Evolutionary conservation across 1,140 invertebrate genomes (phyloP), one percentile per base, ranked within the genome.

Genomic region (Trachymyrmex septentrionalis): DNA sequence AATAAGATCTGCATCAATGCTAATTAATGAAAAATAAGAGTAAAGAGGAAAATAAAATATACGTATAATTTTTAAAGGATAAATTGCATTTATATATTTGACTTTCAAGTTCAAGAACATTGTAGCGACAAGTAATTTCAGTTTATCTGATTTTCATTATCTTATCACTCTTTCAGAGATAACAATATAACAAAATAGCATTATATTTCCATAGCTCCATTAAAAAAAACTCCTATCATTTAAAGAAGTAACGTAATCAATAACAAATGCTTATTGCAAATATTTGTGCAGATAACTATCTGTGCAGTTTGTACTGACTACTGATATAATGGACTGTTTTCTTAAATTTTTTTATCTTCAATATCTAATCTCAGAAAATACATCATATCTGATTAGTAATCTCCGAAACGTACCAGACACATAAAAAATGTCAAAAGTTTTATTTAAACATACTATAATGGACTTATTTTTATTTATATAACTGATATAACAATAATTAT

Each of bases 21-120:
- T 72, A 72, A 12, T 73, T 57, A 75, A 57, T 57, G 12, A 57
- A 59, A 59, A 34, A 44, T 30, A 57, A 38, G 27, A 72, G 14
- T 71, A 10, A 44, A 24, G 10, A 44, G 14, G 14, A 59, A 38
- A 16, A 61, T 61, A 57, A 57, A 34, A n/a, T 34, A 57, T 73
- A 57, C 2, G 27, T 34, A 55, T 30, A 7, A 21, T 30, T 73
- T 55, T 10, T n/a, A 75, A 57, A 75, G n/a, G 7, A 34, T 57
- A 57, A 57, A 34, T 57, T 57, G 10, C 3, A 57, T 57, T 57
- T 57, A 7, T 38, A n/a, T 1, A n/a, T 1, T 19, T 38, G 53
- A 7, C 9, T 59, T 61, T 24, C 9, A 59, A 57, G n/a, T 61
- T 24, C 4, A 44, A 57, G 7, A 76, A 76, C 30, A 73, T 55